Evolutionary conservation across 2,113 vertebrate genomes (phyloP).

Genomic region (Gasterosteus aculeatus): DNA sequence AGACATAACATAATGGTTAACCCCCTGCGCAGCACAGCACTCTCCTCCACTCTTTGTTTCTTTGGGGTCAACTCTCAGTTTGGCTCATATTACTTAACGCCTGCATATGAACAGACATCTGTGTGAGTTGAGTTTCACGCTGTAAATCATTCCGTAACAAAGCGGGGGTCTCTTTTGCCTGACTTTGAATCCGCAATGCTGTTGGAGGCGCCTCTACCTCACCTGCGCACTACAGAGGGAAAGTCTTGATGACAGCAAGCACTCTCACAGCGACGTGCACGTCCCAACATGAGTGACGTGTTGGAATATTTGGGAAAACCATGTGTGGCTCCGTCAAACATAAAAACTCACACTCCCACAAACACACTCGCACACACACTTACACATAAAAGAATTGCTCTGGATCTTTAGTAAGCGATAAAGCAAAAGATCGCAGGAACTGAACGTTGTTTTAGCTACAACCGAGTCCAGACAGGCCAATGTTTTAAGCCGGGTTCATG

Average conservation of each 20-base stretch:
- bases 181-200: not conserved
- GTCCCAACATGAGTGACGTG: not conserved
- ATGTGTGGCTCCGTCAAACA: not conserved
- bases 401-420: not conserved
- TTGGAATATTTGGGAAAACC: not conserved
- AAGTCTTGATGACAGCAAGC: too few relatives aligned
- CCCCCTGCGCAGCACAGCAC: not conserved
- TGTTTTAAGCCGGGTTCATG: not conserved
- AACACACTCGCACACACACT: not conserved
- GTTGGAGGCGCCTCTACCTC: not conserved
- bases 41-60: not conserved
- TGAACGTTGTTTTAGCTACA: not conserved
- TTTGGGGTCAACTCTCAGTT: not conserved
- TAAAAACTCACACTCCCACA: not conserved
- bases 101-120: not conserved
- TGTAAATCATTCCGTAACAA: not conserved
- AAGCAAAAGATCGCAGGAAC: not conserved
- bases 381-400: not conserved
- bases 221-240: constrained; percentile 16
- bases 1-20: not conserved
- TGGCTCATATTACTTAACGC: not conserved
- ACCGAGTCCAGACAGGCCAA: not conserved
- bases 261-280: too few relatives aligned
- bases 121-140: too few relatives aligned
- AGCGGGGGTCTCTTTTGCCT: not conserved